Conservation (phyloP, 2,888 invertebrate genomes). For the Dolichomitus sp. region DNA sequence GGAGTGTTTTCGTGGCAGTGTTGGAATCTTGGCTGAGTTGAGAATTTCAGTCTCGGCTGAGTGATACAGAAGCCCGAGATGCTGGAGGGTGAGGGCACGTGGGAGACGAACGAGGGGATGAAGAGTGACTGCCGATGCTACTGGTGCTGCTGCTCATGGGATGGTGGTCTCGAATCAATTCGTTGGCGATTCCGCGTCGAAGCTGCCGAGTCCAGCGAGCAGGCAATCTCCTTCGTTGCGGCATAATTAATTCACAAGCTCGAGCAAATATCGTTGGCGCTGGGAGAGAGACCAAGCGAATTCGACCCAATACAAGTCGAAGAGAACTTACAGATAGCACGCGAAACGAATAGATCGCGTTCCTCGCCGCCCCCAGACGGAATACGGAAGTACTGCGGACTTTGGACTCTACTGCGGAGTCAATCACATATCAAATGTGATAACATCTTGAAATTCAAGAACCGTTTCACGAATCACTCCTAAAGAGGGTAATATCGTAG, state of each 20-base stretch:
- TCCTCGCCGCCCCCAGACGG: slow-evolving; percentile 55
- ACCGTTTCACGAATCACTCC: slow-evolving; percentile 65
- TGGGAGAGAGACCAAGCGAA: slow-evolving; percentile 7
- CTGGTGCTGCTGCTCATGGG: slow-evolving; percentile 42
- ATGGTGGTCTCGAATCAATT: slow-evolving; percentile 66
- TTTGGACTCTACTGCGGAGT: slow-evolving; percentile 45
- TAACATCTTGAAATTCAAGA: slow-evolving; percentile 70
- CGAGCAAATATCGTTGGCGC: slow-evolving; percentile 62
- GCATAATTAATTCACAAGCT: slow-evolving; percentile 69
- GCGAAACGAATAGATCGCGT: slow-evolving; percentile 56
- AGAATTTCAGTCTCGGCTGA: slow-evolving; percentile 51
- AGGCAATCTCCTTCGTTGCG: slow-evolving; percentile 66
- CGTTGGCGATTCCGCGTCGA: slow-evolving; percentile 48
- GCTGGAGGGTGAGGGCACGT: slow-evolving; percentile 19
- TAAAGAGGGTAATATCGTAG: slow-evolving; percentile 35
- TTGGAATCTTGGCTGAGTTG: slow-evolving; percentile 50
- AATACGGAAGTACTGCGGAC: slow-evolving; percentile 65
- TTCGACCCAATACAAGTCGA: slow-evolving; percentile 48
- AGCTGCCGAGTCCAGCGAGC: slow-evolving; percentile 51
- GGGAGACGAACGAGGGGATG: slow-evolving; percentile 51
- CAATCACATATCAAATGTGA: slow-evolving; percentile 69
- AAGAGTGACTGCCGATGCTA: slow-evolving; percentile 56
- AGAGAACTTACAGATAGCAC: slow-evolving; percentile 19
- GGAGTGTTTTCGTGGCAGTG: slow-evolving; percentile 54
- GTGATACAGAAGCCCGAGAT: slow-evolving; percentile 29